Percentiles rank a stretch among this genome's conserved stretches.
Evolutionary conservation across 2,113 vertebrate genomes (phyloP).

Genomic region (Cygnus atratus): DNA sequence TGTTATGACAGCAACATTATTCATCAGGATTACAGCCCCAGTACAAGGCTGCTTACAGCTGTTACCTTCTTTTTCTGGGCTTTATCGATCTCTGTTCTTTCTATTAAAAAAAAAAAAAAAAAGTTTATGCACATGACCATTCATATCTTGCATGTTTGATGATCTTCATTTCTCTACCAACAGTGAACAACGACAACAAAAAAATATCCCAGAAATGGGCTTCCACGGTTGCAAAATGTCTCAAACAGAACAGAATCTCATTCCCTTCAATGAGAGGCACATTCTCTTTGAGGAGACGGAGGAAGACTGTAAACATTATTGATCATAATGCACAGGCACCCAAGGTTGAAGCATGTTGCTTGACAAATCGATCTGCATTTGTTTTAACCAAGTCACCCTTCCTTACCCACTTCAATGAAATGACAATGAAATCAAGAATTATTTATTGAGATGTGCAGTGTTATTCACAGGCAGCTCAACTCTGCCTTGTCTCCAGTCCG

Average conservation of each 20-base stretch:
- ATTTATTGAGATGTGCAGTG: slow-evolving; percentile 53
- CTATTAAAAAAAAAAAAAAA: slow-evolving; percentile 73
- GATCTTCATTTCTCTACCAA: slow-evolving; percentile 58
- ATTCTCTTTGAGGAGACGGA: slow-evolving; percentile 34
- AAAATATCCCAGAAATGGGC: background rate
- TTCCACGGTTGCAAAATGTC: slow-evolving; percentile 6
- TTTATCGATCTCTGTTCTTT: slow-evolving; percentile 84
- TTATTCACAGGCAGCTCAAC: slow-evolving; percentile 32
- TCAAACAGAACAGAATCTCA: background rate
- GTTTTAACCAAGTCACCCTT: slow-evolving; percentile 64
- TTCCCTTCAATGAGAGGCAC: slow-evolving; percentile 20
- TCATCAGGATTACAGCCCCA: slow-evolving; percentile 88
- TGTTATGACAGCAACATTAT: slow-evolving; percentile 98
- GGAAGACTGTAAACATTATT: slow-evolving; percentile 57
- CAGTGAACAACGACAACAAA: background rate
- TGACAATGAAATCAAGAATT: slow-evolving; percentile 67
- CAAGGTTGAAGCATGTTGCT: slow-evolving; percentile 57
- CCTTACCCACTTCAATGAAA: slow-evolving; percentile 54
- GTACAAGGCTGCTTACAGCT: slow-evolving; percentile 78
- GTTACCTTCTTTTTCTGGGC: slow-evolving; percentile 79
- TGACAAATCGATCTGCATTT: slow-evolving; percentile 68
- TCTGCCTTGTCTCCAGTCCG: background rate
- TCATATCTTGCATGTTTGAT: slow-evolving; percentile 86
- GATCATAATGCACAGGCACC: slow-evolving; percentile 62
- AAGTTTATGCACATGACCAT: slow-evolving; percentile 86